Percentiles rank a stretch among this genome's conserved stretches.
Conservation (phyloP, 2,888 invertebrate genomes). For the Sarcophaga variegata region DNA sequence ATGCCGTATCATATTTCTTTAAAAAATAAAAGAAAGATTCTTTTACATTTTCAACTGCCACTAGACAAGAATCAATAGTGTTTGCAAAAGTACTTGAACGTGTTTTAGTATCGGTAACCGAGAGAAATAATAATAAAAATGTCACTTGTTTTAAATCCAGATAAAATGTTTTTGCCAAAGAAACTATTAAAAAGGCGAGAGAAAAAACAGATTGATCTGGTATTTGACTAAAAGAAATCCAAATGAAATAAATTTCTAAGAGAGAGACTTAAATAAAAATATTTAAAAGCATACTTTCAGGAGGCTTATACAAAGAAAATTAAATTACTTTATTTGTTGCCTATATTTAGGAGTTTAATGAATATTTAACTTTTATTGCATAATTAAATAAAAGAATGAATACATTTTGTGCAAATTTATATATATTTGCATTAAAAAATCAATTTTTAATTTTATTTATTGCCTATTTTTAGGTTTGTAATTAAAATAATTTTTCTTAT, state of each 20-base stretch:
- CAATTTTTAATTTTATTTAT: neutral
- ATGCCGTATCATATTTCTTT: neutral
- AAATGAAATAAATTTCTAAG: neutral
- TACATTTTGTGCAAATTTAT: too few species aligned
- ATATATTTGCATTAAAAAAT: too few species aligned
- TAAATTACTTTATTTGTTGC: too few species aligned
- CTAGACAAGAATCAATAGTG: constrained; percentile 46
- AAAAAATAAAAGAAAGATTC: constrained; percentile 8
- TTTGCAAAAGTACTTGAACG: constrained; percentile 63
- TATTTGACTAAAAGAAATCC: neutral
- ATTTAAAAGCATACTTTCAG: neutral
- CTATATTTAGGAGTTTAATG: too few species aligned
- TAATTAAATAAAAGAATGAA: too few species aligned
- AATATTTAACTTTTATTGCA: too few species aligned
- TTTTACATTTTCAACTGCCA: neutral
- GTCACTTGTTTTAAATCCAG: constrained; percentile 42
- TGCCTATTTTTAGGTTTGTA: neutral
- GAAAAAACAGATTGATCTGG: constrained; percentile 1
- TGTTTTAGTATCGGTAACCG: constrained; percentile 65
- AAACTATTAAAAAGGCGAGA: constrained; percentile 5
- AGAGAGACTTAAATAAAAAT: neutral
- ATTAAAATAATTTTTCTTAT: neutral
- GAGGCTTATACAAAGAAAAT: too few species aligned
- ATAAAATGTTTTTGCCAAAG: constrained; percentile 46
- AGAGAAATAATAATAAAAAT: constrained; percentile 56